Evolutionary conservation across 2,113 vertebrate genomes (phyloP).

Genomic region (Dromiciops gliroides): DNA sequence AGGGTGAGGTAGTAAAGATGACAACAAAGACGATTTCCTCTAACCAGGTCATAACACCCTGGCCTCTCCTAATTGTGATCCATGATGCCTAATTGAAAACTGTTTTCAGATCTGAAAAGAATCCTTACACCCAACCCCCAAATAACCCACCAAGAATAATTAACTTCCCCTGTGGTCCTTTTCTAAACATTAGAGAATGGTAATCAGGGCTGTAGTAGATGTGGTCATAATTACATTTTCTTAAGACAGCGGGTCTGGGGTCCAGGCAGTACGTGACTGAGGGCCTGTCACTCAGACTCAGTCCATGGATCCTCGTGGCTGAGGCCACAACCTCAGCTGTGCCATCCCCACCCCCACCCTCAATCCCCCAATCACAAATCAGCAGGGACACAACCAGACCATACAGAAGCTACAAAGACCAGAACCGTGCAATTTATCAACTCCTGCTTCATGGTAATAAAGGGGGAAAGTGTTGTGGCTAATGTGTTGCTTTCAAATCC

Average conservation of each 20-base stretch:
- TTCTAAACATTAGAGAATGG: constrained; percentile 65
- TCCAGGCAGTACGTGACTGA: constrained; percentile 84
- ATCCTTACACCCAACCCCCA: not conserved
- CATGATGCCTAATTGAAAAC: not conserved
- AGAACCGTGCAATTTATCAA: not conserved
- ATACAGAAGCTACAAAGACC: constrained; percentile 68
- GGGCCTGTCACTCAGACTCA: constrained; percentile 68
- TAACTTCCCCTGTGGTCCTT: constrained; percentile 69
- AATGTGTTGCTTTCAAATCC: constrained; percentile 51
- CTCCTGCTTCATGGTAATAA: not conserved
- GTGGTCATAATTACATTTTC: constrained; percentile 84
- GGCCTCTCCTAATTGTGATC: not conserved
- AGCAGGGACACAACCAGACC: constrained; percentile 76
- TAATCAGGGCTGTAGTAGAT: constrained; percentile 72
- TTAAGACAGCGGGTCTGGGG: constrained; percentile 74
- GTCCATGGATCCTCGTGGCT: not conserved
- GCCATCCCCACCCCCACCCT: not conserved
- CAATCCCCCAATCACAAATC: constrained; percentile 74
- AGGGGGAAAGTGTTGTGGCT: not conserved
- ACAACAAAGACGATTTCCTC: not conserved
- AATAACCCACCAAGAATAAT: not conserved
- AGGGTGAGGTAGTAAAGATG: not conserved
- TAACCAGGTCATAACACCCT: not conserved
- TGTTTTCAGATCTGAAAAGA: constrained; percentile 53
- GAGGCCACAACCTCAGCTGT: not conserved